These are phyloP conservation scores for Drosophila borealis DNA, from an alignment of 2,888 invertebrate genomes.

Conservation along the genomic window DNA sequence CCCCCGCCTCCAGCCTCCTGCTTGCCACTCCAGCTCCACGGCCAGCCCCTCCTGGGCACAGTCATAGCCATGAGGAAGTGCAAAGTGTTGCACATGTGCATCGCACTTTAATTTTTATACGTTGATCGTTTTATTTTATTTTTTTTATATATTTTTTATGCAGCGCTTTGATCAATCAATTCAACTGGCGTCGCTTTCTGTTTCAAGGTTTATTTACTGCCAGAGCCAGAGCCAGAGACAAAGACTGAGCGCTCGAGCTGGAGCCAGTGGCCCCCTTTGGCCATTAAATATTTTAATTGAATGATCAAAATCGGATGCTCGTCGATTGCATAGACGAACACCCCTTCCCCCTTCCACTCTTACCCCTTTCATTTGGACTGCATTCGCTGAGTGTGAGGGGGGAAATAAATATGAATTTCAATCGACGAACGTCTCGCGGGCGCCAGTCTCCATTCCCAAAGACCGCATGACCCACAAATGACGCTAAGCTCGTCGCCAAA, in stretches of 20 bases:
- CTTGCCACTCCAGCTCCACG: background rate
- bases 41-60: background rate
- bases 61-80: slow-evolving; percentile 68
- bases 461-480: slow-evolving; percentile 75
- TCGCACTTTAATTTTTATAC: slow-evolving; percentile 71
- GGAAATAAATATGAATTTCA: slow-evolving; percentile 59
- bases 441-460: slow-evolving; percentile 64
- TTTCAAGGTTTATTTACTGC: slow-evolving; percentile 60
- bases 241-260: slow-evolving; percentile 3
- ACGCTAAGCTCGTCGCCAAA: slow-evolving; percentile 52
- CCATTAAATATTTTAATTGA: slow-evolving; percentile 78
- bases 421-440: slow-evolving; percentile 55
- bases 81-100: slow-evolving; percentile 81
- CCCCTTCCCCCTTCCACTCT: too few relatives aligned
- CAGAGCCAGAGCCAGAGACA: slow-evolving; percentile 15
- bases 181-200: slow-evolving; percentile 65
- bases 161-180: slow-evolving; percentile 79
- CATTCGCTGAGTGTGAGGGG: slow-evolving; percentile 14
- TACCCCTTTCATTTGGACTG: slow-evolving; percentile 6
- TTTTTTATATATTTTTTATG: slow-evolving; percentile 16
- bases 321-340: slow-evolving; percentile 32
- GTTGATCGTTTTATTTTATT: slow-evolving; percentile 42
- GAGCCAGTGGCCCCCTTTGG: slow-evolving; percentile 52
- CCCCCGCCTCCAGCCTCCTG: background rate
- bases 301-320: slow-evolving; percentile 79